Evolutionary conservation across 30 jellyfish, hydroid and myxozoan genomes (phyloP).

Genomic region (Turritopsis rubra): DNA sequence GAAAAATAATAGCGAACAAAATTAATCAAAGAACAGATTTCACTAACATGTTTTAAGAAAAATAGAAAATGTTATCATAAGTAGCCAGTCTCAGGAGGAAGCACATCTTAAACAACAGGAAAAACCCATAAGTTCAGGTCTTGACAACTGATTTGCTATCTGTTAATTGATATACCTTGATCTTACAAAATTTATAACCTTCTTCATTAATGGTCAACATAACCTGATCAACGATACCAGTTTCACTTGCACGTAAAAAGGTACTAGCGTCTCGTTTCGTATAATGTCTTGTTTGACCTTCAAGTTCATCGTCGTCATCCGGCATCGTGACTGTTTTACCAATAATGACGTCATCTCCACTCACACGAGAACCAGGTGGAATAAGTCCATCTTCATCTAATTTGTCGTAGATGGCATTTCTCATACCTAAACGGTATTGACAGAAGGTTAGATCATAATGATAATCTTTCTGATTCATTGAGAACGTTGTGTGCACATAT

Average conservation of each 20-base stretch:
- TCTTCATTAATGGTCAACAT: constrained; percentile 95
- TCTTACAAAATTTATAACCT: constrained; percentile 92
- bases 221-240: constrained; percentile 99
- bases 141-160: no score
- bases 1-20: no score
- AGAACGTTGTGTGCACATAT: not conserved
- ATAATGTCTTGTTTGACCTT: constrained; percentile 61
- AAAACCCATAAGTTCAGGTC: no score
- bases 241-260: constrained; percentile 94
- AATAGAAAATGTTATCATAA: no score
- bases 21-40: not conserved
- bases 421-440: constrained; percentile 45
- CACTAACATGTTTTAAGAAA: not conserved
- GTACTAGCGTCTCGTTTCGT: constrained; percentile 96
- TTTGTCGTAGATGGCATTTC: constrained; percentile 92
- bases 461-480: not conserved
- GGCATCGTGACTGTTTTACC: constrained; percentile 96
- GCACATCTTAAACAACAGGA: no score
- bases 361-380: constrained; percentile 98
- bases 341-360: constrained; percentile 99
- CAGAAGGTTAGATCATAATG: not conserved
- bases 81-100: no score
- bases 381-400: constrained; percentile 98
- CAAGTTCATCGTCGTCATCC: constrained; percentile 95
- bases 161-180: constrained; percentile 47